Percentiles rank a stretch among this genome's conserved stretches.
Evolutionary conservation across 2,888 invertebrate species (phyloP).

Genomic region (Aphidius colemani): DNA sequence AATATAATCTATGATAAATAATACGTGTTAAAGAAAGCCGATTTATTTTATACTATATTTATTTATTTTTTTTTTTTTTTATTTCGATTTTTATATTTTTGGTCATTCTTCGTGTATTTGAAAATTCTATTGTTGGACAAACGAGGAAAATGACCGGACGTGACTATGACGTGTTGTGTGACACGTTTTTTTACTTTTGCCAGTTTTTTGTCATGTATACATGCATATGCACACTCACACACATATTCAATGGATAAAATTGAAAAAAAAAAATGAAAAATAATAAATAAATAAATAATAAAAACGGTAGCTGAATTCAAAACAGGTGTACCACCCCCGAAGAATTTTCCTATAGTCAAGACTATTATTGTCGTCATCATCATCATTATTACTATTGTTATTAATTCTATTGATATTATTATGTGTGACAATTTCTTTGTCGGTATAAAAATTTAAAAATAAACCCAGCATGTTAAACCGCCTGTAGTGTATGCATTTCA

Average conservation of each 20-base stretch:
- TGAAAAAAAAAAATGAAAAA: not conserved
- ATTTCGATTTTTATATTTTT: constrained; percentile 14
- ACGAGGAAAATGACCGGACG: constrained; percentile 26
- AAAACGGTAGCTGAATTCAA: constrained; percentile 10
- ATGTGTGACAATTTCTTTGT: not conserved
- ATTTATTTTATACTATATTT: not conserved
- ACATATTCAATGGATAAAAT: not conserved
- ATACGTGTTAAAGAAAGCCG: no score
- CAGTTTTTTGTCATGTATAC: no score
- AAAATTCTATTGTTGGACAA: no score
- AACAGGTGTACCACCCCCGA: constrained; percentile 35
- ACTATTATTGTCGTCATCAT: no score
- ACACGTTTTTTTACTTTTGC: not conserved
- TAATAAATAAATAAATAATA: not conserved
- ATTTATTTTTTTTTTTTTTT: not conserved
- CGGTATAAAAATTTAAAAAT: constrained; percentile 13
- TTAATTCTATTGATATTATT: no score
- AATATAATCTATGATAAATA: no score
- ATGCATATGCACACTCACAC: no score
- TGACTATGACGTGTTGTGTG: constrained; percentile 21
- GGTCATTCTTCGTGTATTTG: not conserved
- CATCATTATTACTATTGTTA: no score
- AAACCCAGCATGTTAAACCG: no score
- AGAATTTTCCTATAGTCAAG: constrained; percentile 14
- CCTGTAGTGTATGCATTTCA: constrained; percentile 22